A percentile compares a stretch with the other conserved stretches of the same genome.
Conservation (phyloP, 2,888 invertebrate genomes). For the Tachystola acroxantha region DNA sequence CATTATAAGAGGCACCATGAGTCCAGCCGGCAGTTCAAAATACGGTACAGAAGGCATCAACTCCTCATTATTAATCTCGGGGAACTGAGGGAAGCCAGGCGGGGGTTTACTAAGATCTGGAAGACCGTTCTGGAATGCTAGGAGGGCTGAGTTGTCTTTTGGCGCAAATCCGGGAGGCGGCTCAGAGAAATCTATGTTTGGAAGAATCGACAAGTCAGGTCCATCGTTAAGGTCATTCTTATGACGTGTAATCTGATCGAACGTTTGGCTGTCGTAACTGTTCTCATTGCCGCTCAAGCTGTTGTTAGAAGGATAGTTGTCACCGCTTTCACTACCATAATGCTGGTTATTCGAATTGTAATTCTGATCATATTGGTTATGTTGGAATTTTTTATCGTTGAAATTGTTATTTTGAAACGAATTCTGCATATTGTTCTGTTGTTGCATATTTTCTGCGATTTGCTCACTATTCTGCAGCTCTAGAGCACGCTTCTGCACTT, state of each 20-base stretch:
- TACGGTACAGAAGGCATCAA: conserved; percentile 95
- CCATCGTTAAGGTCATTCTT: conserved; percentile 46
- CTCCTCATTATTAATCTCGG: conserved; percentile 80
- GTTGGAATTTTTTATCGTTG: conserved; percentile 50
- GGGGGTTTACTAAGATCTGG: conserved; percentile 93
- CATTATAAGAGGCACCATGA: conserved; percentile 98
- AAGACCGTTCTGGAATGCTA: conserved; percentile 79
- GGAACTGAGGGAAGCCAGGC: conserved; percentile 83
- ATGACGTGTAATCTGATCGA: conserved; percentile 55
- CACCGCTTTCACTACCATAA: conserved; percentile 64
- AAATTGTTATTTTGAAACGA: conserved; percentile 52
- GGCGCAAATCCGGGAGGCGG: conserved; percentile 65
- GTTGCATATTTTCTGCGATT: conserved; percentile 40
- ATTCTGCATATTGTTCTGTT: conserved; percentile 39
- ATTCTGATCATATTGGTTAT: conserved; percentile 51
- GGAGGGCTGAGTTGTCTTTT: conserved; percentile 35
- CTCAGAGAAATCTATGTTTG: conserved; percentile 67
- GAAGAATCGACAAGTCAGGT: conserved; percentile 50
- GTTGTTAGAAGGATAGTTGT: conserved; percentile 62
- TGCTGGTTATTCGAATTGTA: conserved; percentile 49
- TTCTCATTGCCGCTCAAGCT: conserved; percentile 72
- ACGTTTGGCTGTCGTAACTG: conserved; percentile 67
- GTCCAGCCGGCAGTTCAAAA: conserved; percentile 97
- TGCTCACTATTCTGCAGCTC: conserved; percentile 72
- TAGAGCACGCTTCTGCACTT: conserved; percentile 85